phyloP scores from a whole-genome alignment of 2,113 vertebrate genomes.

The Gadus chalcogrammus region DNA sequence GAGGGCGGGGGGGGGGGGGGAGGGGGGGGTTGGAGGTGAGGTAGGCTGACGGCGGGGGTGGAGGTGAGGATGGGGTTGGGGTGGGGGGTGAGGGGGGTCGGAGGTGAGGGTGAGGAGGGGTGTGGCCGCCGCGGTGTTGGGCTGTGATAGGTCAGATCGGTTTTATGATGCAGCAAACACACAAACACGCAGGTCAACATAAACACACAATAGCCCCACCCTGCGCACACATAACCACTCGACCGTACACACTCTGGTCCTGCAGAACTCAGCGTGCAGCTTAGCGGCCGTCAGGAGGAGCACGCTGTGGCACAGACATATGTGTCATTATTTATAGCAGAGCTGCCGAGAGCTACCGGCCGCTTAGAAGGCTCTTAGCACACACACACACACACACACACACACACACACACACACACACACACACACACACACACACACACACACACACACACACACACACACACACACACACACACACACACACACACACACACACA shows the following conservation, averaged over 20 bases:
- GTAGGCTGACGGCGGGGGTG: neutral
- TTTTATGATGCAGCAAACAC: neutral
- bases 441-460: neutral
- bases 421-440: neutral
- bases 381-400: constrained; percentile 17
- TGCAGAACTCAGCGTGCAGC: constrained; percentile 37
- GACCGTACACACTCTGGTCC: constrained; percentile 1
- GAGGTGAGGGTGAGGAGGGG: too few relatives aligned
- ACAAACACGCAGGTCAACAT: neutral
- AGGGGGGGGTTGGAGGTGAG: neutral
- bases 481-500: constrained; percentile 5
- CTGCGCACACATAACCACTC: neutral
- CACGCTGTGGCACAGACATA: constrained; percentile 44
- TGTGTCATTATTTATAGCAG: constrained; percentile 65
- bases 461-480: constrained; percentile 16
- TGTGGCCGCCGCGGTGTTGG: too few relatives aligned
- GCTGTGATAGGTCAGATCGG: too few relatives aligned
- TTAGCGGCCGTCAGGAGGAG: constrained; percentile 43
- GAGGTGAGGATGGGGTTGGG: neutral
- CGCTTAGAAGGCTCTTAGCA: constrained; percentile 57
- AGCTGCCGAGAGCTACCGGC: constrained; percentile 51
- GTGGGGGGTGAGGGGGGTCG: neutral
- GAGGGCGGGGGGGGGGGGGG: neutral
- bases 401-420: constrained; percentile 16
- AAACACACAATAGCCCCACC: neutral